Evolutionary conservation across 2,888 invertebrate genomes (phyloP).

Genomic region (Lapara coniferarum): DNA sequence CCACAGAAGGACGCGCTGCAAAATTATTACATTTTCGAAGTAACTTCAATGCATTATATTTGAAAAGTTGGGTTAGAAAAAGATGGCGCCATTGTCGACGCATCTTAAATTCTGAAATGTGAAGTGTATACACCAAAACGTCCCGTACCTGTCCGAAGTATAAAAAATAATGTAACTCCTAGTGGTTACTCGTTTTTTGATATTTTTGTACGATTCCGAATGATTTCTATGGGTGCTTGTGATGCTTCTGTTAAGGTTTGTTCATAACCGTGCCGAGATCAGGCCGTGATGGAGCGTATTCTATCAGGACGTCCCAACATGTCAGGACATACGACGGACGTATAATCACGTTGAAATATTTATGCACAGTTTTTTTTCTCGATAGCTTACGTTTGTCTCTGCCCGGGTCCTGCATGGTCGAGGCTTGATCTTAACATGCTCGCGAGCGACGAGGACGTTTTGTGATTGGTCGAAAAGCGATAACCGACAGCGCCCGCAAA

Average conservation of each 20-base stretch:
- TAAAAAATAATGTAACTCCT: constrained; percentile 25
- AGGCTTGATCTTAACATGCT: not conserved
- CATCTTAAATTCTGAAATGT: not conserved
- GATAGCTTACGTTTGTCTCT: no score
- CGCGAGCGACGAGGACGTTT: constrained; percentile 14
- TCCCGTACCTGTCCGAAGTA: constrained; percentile 27
- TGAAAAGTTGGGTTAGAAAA: no score
- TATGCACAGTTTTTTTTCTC: no score
- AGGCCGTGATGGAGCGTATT: no score
- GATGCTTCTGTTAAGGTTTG: constrained; percentile 8
- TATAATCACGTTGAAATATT: no score
- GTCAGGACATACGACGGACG: no score
- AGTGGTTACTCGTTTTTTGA: constrained; percentile 34
- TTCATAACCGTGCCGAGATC: no score
- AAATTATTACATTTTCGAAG: no score
- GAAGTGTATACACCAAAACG: constrained; percentile 8
- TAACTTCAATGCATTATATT: no score
- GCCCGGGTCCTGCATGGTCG: no score
- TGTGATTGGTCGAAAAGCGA: constrained; percentile 2
- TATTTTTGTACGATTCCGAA: constrained; percentile 49
- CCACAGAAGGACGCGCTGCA: no score
- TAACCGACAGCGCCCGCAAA: not conserved
- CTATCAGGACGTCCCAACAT: no score
- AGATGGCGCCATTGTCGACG: not conserved
- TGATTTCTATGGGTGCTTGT: constrained; percentile 31